Conservation (phyloP, 2,113 vertebrate species). For the Onychorhynchus coronatus region DNA sequence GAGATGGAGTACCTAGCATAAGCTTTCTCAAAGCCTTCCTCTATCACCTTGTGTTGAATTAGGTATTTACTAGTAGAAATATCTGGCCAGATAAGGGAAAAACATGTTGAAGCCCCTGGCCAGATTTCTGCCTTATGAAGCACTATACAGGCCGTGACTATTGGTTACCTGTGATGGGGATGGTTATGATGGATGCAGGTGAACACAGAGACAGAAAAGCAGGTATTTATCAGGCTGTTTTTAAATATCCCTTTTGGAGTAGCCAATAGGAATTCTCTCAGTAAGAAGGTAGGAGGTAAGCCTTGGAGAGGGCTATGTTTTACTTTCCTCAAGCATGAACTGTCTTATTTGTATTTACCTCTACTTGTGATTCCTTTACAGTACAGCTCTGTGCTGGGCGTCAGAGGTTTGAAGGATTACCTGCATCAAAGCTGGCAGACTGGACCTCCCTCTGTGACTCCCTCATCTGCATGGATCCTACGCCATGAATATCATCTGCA, state of each 20-base stretch:
- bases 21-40: not conserved
- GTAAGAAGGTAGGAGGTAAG: not conserved
- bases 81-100: not conserved
- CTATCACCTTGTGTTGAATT: not conserved
- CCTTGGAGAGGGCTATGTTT: not conserved
- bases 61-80: not conserved
- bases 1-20: not conserved
- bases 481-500: slow-evolving; percentile 91
- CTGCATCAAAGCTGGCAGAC: slow-evolving; percentile 76
- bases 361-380: slow-evolving; percentile 30
- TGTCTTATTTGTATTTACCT: not conserved
- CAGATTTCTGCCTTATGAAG: not conserved
- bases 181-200: not conserved
- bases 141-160: not conserved
- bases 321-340: not conserved
- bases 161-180: not conserved
- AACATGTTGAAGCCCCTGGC: not conserved
- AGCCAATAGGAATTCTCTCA: not conserved
- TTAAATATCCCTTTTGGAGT: not conserved
- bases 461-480: slow-evolving; percentile 82
- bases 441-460: slow-evolving; percentile 72
- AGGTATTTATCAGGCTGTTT: not conserved
- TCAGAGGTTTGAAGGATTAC: slow-evolving; percentile 79
- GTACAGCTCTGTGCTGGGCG: slow-evolving; percentile 67
- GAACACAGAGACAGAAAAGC: not conserved